These are phyloP conservation scores for Meta bourneti DNA, from an alignment of 2,888 invertebrate species.

Conservation along the genomic window DNA sequence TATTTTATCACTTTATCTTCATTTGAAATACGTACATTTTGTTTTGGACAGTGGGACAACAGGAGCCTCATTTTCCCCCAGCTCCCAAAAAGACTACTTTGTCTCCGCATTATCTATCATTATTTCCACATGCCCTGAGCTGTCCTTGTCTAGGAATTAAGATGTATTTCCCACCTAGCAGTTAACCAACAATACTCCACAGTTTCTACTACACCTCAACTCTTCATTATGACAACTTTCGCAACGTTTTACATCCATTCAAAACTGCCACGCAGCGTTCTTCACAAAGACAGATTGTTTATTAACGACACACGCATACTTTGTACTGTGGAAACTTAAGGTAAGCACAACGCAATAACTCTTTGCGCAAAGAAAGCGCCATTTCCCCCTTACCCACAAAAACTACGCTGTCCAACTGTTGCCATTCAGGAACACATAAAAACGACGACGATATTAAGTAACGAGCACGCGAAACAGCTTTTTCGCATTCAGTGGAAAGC, in stretches of 20 bases:
- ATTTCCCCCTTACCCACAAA: background rate
- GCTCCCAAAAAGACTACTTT: too few species aligned
- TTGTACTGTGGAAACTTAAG: background rate
- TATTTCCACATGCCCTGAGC: too few species aligned
- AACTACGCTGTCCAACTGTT: conserved; percentile 18
- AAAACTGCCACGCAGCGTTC: background rate
- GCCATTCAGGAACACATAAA: conserved; percentile 2
- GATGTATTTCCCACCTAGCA: too few species aligned
- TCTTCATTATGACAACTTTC: background rate
- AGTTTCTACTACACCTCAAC: background rate
- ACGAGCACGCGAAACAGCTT: conserved; percentile 21
- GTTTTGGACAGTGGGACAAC: too few species aligned
- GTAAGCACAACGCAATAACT: background rate
- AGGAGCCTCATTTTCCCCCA: too few species aligned
- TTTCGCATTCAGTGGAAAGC: conserved; percentile 28
- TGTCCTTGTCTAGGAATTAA: too few species aligned
- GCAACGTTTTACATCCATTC: background rate
- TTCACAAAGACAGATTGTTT: conserved; percentile 13
- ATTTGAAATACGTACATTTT: too few species aligned
- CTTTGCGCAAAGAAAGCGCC: background rate
- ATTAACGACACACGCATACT: background rate
- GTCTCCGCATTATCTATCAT: too few species aligned
- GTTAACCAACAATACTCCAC: too few species aligned
- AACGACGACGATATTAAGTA: background rate
- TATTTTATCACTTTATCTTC: too few species aligned